A percentile compares a stretch with the other conserved stretches of the same genome.
Evolutionary conservation across 35 echinoderm and acorn worm species (phyloP).

Genomic region (Heliocidaris erythrogramma): DNA sequence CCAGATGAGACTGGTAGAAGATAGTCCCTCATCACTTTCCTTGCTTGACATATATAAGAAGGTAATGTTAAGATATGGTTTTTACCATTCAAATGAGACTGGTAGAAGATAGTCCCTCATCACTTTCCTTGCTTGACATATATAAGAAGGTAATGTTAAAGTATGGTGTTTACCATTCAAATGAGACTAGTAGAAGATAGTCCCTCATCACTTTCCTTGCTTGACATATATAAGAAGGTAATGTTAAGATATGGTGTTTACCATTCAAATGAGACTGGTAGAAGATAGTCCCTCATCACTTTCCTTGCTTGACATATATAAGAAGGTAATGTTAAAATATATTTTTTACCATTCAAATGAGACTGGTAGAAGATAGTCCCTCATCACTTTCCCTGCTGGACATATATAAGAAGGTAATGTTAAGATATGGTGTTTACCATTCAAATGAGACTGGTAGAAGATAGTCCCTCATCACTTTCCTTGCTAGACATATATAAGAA

Average conservation of each 20-base stretch:
- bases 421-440: too few relatives aligned
- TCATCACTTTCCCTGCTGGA: too few relatives aligned
- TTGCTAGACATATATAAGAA: conserved; percentile 95
- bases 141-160: too few relatives aligned
- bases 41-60: conserved; percentile 95
- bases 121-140: too few relatives aligned
- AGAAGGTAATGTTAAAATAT: neutral
- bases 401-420: too few relatives aligned
- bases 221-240: conserved; percentile 97
- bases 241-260: neutral
- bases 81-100: conserved; percentile 13
- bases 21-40: conserved; percentile 83
- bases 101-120: too few relatives aligned
- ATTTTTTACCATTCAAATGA: neutral
- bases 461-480: conserved; percentile 83
- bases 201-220: conserved; percentile 80
- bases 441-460: conserved; percentile 97
- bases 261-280: conserved; percentile 15
- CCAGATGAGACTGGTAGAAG: conserved; percentile 95
- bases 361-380: too few relatives aligned
- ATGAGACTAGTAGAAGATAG: conserved; percentile 94
- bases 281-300: too few relatives aligned
- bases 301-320: neutral
- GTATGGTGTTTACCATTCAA: too few relatives aligned
- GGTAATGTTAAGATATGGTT: conserved; percentile 32